These are phyloP conservation scores for Sebastes matsubarae DNA, from an alignment of 2,797 vertebrate genomes.

Conservation along the genomic window DNA sequence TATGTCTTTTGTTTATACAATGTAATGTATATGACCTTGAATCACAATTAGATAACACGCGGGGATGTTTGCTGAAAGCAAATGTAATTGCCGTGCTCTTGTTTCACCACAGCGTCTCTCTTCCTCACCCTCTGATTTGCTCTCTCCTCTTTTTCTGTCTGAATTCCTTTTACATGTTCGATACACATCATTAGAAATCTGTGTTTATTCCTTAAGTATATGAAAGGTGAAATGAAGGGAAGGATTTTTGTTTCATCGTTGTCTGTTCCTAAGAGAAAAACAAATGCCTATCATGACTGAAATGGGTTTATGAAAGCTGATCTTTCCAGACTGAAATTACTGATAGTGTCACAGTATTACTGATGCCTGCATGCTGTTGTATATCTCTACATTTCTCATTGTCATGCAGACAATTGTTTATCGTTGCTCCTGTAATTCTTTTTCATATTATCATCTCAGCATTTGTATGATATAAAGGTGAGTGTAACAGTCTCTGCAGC, in stretches of 20 bases:
- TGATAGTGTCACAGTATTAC: not conserved
- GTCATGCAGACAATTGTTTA: not conserved
- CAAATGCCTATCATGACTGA: not conserved
- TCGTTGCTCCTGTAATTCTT: not conserved
- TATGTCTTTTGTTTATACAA: conserved; percentile 28
- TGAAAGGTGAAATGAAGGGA: not conserved
- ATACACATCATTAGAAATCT: not conserved
- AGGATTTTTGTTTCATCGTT: conserved; percentile 6
- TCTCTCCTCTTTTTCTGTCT: not conserved
- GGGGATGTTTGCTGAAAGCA: conserved; percentile 13
- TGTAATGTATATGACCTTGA: conserved; percentile 46
- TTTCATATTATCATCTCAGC: not conserved
- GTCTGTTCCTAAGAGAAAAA: not conserved
- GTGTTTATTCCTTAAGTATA: not conserved
- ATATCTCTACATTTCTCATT: not conserved
- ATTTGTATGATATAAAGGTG: not conserved
- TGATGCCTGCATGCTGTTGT: not conserved
- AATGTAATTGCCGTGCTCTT: conserved; percentile 12
- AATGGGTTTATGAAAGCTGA: not conserved
- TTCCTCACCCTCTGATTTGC: not conserved
- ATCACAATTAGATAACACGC: conserved; percentile 38
- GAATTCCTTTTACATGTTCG: not conserved
- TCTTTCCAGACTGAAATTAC: not conserved
- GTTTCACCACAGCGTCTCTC: not conserved
- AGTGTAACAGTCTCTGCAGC: not conserved